phyloP scores from a whole-genome alignment of 2,888 invertebrate species.

The Lithophane leautieri region DNA sequence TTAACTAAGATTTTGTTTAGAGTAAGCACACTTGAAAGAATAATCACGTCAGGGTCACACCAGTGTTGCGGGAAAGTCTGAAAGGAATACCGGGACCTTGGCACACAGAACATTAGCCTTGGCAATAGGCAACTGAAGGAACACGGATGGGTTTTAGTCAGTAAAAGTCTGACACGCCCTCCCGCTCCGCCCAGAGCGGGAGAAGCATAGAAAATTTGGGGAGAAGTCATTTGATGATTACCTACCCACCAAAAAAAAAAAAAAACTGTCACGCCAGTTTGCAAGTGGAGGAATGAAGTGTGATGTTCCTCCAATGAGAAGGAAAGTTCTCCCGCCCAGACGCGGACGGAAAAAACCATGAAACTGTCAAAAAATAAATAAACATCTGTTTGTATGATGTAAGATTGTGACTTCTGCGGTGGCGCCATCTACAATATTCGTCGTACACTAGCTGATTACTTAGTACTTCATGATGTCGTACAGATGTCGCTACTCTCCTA shows the following conservation, averaged over 20 bases:
- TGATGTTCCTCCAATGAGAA: background rate
- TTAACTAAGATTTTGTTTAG: background rate
- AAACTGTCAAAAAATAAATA: background rate
- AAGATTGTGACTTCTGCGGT: fast-evolving
- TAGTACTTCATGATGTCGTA: background rate
- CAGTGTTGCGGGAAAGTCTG: no score
- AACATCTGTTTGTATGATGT: no score
- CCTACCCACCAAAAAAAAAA: no score
- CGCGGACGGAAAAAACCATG: background rate
- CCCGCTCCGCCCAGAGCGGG: no score
- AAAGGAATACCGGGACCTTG: no score
- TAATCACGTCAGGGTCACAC: background rate
- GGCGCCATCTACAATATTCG: constrained; percentile 33
- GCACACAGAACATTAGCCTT: no score
- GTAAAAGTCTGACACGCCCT: no score
- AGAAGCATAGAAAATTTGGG: no score
- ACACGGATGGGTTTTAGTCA: no score
- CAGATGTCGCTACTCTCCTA: constrained; percentile 21
- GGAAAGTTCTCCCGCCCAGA: background rate
- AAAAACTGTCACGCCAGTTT: no score
- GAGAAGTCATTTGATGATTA: no score
- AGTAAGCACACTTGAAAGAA: background rate
- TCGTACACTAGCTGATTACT: constrained; percentile 24
- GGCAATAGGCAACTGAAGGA: no score
- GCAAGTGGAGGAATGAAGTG: background rate